These are phyloP conservation scores for Campopleginae sp. DNA, from an alignment of 2,888 invertebrate genomes.

Conservation along the genomic window DNA sequence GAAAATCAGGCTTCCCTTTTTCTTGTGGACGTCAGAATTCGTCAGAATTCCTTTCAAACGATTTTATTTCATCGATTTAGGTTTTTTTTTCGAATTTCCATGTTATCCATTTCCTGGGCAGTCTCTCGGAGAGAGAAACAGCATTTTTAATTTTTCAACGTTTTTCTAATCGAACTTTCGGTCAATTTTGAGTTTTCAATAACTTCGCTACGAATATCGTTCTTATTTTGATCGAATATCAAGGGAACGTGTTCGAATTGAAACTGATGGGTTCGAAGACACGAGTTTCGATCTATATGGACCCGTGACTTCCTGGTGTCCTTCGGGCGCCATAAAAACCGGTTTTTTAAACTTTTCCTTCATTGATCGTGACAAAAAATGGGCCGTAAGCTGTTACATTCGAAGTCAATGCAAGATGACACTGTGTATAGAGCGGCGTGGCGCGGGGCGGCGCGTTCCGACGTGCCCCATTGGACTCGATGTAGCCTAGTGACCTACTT, in stretches of 20 bases:
- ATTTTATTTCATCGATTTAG: background rate
- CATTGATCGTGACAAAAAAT: background rate
- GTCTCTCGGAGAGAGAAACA: background rate
- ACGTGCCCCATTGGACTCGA: conserved; percentile 75
- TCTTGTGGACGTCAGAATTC: background rate
- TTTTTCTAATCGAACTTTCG: background rate
- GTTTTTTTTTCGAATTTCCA: background rate
- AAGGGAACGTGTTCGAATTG: background rate
- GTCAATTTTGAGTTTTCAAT: background rate
- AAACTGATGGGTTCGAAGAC: background rate
- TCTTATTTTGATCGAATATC: background rate
- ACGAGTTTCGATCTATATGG: background rate
- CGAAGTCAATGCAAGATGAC: conserved; percentile 9
- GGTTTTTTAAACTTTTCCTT: background rate
- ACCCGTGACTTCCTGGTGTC: conserved; percentile 35
- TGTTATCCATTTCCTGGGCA: background rate
- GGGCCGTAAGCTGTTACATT: conserved; percentile 15
- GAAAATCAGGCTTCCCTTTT: background rate
- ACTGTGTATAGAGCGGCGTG: conserved; percentile 11
- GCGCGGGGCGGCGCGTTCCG: conserved; percentile 58
- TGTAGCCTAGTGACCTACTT: conserved; percentile 78
- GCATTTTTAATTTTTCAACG: background rate
- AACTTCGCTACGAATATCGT: background rate
- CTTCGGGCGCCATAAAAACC: conserved; percentile 25
- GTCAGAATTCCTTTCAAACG: too few species aligned